A percentile compares a stretch with the other conserved stretches of the same genome.
Evolutionary conservation across 2,113 vertebrate genomes (phyloP).

Genomic region (Marmota monax): DNA sequence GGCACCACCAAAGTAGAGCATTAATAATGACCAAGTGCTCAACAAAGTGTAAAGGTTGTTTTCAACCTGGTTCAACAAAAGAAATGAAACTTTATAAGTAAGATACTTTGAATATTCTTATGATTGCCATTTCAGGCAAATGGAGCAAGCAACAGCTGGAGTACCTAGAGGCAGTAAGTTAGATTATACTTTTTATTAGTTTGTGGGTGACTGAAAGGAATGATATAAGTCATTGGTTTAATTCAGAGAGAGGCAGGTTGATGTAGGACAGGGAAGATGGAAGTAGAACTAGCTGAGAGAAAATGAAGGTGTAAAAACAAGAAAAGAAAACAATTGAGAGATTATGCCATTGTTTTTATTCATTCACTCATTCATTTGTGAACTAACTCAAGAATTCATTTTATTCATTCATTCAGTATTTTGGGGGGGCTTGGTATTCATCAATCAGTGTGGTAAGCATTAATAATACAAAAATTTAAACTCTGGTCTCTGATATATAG

Average conservation of each 20-base stretch:
- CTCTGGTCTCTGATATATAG: neutral
- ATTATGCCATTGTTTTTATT: neutral
- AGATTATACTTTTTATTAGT: neutral
- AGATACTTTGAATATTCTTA: neutral
- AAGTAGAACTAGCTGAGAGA: neutral
- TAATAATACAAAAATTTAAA: neutral
- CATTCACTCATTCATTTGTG: neutral
- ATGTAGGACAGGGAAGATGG: neutral
- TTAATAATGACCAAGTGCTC: neutral
- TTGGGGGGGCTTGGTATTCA: neutral
- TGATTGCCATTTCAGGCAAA: neutral
- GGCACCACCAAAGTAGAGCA: neutral
- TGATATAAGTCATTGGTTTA: neutral
- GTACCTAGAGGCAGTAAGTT: neutral
- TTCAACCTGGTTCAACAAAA: neutral
- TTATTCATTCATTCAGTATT: constrained; percentile 4
- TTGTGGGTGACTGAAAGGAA: neutral
- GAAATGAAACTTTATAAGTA: neutral
- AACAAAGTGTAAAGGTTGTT: neutral
- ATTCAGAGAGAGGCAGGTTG: neutral
- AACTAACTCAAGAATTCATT: neutral
- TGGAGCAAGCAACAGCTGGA: neutral
- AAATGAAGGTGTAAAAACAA: neutral
- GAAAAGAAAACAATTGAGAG: neutral
- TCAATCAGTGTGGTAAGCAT: neutral